Percentiles rank a stretch among this genome's conserved stretches.
phyloP scores from a whole-genome alignment of 2,113 vertebrate genomes.

The Notothenia coriiceps region DNA sequence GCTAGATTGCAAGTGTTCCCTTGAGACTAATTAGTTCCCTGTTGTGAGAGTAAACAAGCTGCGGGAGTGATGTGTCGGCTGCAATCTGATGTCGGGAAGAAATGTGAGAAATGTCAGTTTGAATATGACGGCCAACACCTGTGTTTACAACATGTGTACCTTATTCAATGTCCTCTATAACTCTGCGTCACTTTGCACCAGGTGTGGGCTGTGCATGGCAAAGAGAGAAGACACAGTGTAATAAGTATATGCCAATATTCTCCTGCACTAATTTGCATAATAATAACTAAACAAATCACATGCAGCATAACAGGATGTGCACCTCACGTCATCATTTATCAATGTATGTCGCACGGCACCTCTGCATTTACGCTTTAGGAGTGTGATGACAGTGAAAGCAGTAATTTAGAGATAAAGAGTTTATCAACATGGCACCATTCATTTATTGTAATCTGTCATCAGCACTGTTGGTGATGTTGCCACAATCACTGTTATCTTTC shows the following conservation, averaged over 20 bases:
- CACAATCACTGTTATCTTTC: background rate
- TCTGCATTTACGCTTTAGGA: background rate
- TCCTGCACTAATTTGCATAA: slow-evolving; percentile 61
- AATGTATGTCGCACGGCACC: slow-evolving; percentile 28
- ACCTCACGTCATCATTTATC: slow-evolving; percentile 35
- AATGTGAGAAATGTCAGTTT: background rate
- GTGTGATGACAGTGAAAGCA: background rate
- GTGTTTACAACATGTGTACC: slow-evolving; percentile 9
- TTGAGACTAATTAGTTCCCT: slow-evolving; percentile 1
- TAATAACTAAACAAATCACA: slow-evolving; percentile 64
- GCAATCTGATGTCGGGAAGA: background rate
- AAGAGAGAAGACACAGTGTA: slow-evolving; percentile 34
- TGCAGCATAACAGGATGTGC: slow-evolving; percentile 59
- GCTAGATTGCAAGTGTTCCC: background rate
- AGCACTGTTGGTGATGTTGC: background rate
- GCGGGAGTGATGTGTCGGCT: background rate
- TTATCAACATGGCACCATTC: background rate
- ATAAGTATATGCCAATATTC: slow-evolving; percentile 58
- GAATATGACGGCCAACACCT: background rate
- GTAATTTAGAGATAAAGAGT: background rate
- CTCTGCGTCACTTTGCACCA: slow-evolving; percentile 46
- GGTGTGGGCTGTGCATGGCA: slow-evolving; percentile 28
- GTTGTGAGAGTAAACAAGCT: background rate
- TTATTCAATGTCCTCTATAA: slow-evolving; percentile 48
- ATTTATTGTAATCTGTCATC: slow-evolving; percentile 28